A percentile compares a stretch with the other conserved stretches of the same genome.
phyloP scores from a whole-genome alignment of 2,113 vertebrate species.

The Ciconia maguari region DNA sequence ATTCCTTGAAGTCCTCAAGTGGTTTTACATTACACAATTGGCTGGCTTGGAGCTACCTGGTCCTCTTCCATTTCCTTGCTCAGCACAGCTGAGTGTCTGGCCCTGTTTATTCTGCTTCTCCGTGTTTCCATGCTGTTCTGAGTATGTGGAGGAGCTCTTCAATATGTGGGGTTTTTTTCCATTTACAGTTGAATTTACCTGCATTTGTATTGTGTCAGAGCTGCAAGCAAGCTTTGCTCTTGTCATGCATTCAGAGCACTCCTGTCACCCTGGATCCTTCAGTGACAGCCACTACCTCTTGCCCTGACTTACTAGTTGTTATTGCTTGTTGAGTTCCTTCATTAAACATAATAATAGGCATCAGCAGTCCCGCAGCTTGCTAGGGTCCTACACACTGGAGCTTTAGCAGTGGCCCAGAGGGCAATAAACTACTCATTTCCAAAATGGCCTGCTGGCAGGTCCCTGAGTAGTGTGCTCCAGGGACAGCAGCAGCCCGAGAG shows the following conservation, averaged over 20 bases:
- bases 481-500: not conserved
- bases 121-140: not conserved
- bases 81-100: not conserved
- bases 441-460: not conserved
- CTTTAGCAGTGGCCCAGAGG: not conserved
- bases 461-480: not conserved
- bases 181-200: not conserved
- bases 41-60: not conserved
- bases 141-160: not conserved
- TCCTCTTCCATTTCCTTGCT: not conserved
- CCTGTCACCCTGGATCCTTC: rapidly evolving
- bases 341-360: not conserved
- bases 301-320: not conserved
- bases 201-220: not conserved
- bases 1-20: not conserved
- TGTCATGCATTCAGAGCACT: not conserved
- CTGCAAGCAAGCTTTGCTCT: not conserved
- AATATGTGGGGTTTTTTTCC: rapidly evolving
- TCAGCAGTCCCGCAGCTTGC: not conserved
- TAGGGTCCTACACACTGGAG: not conserved
- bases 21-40: not conserved
- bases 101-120: not conserved
- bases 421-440: not conserved
- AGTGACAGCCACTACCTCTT: not conserved
- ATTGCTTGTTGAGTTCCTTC: not conserved